Base-by-base conservation (phyloP, 1,140 invertebrate genomes). In the Ylistrum balloti region DNA sequence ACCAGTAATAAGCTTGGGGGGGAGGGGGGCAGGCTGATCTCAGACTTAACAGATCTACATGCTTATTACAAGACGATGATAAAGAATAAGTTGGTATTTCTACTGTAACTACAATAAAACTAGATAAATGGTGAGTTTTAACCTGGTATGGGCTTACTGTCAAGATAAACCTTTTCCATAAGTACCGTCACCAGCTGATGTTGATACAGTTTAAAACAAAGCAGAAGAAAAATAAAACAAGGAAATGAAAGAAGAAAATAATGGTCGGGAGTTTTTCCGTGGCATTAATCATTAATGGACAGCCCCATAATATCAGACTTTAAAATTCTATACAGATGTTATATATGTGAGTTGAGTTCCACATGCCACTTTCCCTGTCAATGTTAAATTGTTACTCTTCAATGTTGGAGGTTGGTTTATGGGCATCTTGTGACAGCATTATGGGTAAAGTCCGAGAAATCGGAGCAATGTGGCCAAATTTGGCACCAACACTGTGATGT, bases 341-440 rank as follows among this genome's bases (percentile, higher is more conserved):
- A 28, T 74, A 5, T 74, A 74, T 74, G 56, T 1, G 56, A 74
- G 15, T 74, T 74, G 15, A n/a, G 56, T 74, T 74, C 56, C 56
- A n/a, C n/a, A 28, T 74, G n/a, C 22, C 56, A 74, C 56, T 74
- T 74, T 74, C 56, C 22, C 56, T 74, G 56, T 74, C 56, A 74
- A 74, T 74, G 28, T 74, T 74, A 74, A 74, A 74, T 74, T 74
- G 56, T 74, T 74, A 74, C 56, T 74, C 56, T 74, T 74, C 56
- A 74, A 28, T 28, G n/a, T n/a, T 74, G n/a, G 56, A 48, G 56
- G 56, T 28, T 74, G 56, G 5, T 74, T 74, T 74, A 74, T 11
- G 56, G n/a, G 22, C 56, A 74, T 74, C 56, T n/a, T 74, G 56
- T 74, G 56, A 74, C 56, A 74, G 56, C 0, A 28, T 74, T 74